A percentile compares a stretch with the other conserved stretches of the same genome.
phyloP scores from a whole-genome alignment of 2,113 vertebrate species.

The Cryptotis parvus region DNA sequence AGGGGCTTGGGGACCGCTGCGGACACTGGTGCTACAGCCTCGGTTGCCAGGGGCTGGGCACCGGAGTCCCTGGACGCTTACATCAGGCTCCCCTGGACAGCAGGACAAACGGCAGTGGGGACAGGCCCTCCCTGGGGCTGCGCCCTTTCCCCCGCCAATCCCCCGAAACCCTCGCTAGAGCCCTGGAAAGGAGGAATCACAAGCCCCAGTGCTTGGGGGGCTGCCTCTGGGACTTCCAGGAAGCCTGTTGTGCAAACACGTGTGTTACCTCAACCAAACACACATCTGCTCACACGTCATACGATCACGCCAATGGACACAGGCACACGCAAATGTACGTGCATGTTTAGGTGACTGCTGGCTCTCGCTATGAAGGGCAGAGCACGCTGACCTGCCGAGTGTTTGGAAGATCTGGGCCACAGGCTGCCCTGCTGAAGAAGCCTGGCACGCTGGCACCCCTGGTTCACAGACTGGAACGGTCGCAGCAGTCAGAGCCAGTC shows the following conservation, averaged over 20 bases:
- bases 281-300: not conserved
- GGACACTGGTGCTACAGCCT: not conserved
- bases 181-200: not conserved
- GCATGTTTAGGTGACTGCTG: not conserved
- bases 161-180: not conserved
- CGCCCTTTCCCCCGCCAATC: no score
- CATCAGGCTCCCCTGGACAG: no score
- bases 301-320: no score
- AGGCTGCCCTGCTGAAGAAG: not conserved
- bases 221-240: no score
- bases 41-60: not conserved
- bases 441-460: no score
- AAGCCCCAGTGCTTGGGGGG: not conserved
- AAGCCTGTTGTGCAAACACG: no score
- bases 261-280: not conserved
- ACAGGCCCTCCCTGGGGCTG: no score
- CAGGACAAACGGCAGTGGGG: no score
- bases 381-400: not conserved
- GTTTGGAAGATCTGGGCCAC: not conserved
- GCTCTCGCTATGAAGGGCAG: not conserved
- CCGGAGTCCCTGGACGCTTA: no score
- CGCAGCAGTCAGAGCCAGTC: not conserved
- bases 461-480: not conserved
- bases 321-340: no score
- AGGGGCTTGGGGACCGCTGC: not conserved